Evolutionary conservation across 2,888 invertebrate species (phyloP), one percentile per base, ranked within the genome.

Genomic region (Dicyrtoma fusca): DNA sequence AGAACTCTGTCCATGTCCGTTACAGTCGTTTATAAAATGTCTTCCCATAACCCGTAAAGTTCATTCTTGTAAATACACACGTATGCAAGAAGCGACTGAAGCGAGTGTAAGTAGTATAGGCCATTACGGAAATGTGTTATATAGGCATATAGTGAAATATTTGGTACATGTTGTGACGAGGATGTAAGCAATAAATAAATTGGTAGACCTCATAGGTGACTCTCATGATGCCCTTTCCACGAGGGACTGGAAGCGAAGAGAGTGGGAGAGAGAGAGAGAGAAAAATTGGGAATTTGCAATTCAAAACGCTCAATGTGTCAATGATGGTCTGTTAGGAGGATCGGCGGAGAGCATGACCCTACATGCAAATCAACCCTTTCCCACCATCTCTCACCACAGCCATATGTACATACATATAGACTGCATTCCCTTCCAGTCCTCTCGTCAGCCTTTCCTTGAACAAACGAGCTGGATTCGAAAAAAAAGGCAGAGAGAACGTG

Each of bases 321-420:
- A 73, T 73, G 73, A 73, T 73, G 57, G 73, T 47, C 69, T 69
- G 55, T 73, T 69, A 73, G 69, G 62, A 55, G 61, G 69, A 72
- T 69, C 26, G 55, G 51, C 57, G 42, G 51, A 62, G 14, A 45
- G 23, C 17, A 42, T 34, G 47, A 21, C 21, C 19, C 14, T 57
- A 6, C 57, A 57, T 57, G 57, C 57, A 57, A 57, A 57, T 25
- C 25, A 57, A 47, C 45, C 17, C n/a, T 45, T 44, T 47, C 25
- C 19, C 34, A 34, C 34, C 34, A 5, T 8, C 34, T 34, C 8
- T 34, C 34, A 34, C 34, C 34, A 34, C 34, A 3, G 8, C 34
- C 34, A 34, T 8, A 3, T 5, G 34, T 34, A n/a, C 23, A 21
- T 17, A 57, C 26, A 11, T 6, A 25, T 14, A 13, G 13, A 25